Evolutionary conservation across 2,888 invertebrate genomes (phyloP).

Genomic region (Aphelenchoides bicaudatus): DNA sequence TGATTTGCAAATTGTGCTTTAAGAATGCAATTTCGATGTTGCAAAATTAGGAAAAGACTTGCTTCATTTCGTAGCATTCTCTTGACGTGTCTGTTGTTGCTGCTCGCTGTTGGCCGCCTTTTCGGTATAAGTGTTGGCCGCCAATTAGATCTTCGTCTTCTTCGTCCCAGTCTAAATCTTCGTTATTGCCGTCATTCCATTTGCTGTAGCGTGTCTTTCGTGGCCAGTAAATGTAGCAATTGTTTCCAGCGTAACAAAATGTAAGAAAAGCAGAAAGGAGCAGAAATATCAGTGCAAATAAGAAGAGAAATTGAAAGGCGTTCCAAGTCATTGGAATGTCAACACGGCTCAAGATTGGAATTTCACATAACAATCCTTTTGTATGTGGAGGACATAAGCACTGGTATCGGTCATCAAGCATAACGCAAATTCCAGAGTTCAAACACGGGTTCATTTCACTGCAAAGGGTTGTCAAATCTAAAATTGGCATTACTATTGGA

Average conservation of each 20-base stretch:
- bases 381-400: slow-evolving; percentile 27
- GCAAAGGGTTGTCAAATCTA: no score
- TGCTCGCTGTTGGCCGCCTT: not conserved
- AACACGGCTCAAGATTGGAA: slow-evolving; percentile 8
- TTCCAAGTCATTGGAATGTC: slow-evolving; percentile 24
- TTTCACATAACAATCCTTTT: slow-evolving; percentile 32
- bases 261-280: slow-evolving; percentile 24
- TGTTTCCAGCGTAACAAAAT: slow-evolving; percentile 25
- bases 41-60: no score
- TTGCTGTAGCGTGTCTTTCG: slow-evolving; percentile 26
- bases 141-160: slow-evolving; percentile 21
- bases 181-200: slow-evolving; percentile 20
- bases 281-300: slow-evolving; percentile 27
- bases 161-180: slow-evolving; percentile 22
- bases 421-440: slow-evolving; percentile 28
- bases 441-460: slow-evolving; percentile 31
- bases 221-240: slow-evolving; percentile 14
- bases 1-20: no score
- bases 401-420: slow-evolving; percentile 16
- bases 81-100: slow-evolving; percentile 12
- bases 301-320: slow-evolving; percentile 27
- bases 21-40: no score
- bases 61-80: slow-evolving; percentile 22
- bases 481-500: no score
- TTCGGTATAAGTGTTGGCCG: slow-evolving; percentile 14